phyloP scores from a whole-genome alignment of 2,797 vertebrate species.

The Pelodytes ibericus region DNA sequence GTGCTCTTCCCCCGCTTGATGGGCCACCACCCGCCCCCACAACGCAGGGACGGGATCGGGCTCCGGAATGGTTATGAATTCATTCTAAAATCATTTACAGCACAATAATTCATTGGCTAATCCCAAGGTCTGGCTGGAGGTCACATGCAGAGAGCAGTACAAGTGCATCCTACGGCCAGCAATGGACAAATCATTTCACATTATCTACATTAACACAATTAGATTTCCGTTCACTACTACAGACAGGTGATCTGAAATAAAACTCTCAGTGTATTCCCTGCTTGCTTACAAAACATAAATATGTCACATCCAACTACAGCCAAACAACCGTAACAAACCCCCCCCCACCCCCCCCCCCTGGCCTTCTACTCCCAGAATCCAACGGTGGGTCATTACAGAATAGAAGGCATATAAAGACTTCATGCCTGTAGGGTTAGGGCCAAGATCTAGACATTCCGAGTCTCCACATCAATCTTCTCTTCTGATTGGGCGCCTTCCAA shows the following conservation, averaged over 20 bases:
- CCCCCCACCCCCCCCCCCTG: too few species aligned
- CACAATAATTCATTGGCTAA: not conserved
- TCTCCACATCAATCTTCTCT: slow-evolving; percentile 97
- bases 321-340: not conserved
- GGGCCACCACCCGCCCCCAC: not conserved
- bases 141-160: slow-evolving; percentile 9
- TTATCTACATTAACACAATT: slow-evolving; percentile 34
- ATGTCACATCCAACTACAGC: slow-evolving; percentile 29
- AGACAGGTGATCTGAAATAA: slow-evolving; percentile 33
- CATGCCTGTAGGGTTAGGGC: not conserved
- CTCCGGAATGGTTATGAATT: not conserved
- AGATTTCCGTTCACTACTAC: slow-evolving; percentile 14
- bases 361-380: not conserved
- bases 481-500: slow-evolving; percentile 82
- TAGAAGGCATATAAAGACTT: slow-evolving; percentile 6
- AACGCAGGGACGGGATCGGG: not conserved
- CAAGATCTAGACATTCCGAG: slow-evolving; percentile 80
- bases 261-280: slow-evolving; percentile 3
- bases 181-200: not conserved
- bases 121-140: slow-evolving; percentile 5
- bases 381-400: slow-evolving; percentile 11
- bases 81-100: not conserved
- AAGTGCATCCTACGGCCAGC: not conserved
- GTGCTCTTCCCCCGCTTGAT: too few species aligned
- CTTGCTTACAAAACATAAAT: slow-evolving; percentile 30